Base-by-base conservation (phyloP, 2,797 vertebrate species). In the Sebastes melanostomus region DNA sequence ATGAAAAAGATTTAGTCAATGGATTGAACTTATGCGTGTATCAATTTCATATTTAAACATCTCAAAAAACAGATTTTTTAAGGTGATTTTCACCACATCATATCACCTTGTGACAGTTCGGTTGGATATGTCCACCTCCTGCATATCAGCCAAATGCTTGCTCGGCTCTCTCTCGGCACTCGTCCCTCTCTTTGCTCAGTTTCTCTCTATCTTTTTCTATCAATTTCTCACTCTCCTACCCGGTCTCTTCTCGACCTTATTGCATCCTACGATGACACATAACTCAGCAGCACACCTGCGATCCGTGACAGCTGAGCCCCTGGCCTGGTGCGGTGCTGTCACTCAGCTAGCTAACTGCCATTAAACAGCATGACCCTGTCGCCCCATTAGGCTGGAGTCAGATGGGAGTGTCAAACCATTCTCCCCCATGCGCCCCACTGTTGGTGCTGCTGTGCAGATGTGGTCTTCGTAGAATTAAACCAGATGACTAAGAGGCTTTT, bases 341-440 rank as follows among this genome's bases (percentile, higher is more conserved):
- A 96, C 94, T 95, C 92, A 93, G 92, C 95, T 93, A 94, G 92
- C 95, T 94, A 93, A 92, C 88, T 89, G 90, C 92, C 89, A 96
- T 97, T 96, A 96, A 97, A 96, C 95, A 96, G 94, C 92, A 88
- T 90, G 95, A 94, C 91, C 95, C 96, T 77, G 94, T 90, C 92
- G 97, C 94, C 96, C 96, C 96, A 97, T 98, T 97, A 98, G 94
- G 95, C 95, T 93, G 89, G 93, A 96, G 94, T 96, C 94, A 97
- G 96, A 97, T 96, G 90, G 91, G 87, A 88, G 88, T 89, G 90
- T 92, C 91, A 92, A 85, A 80, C 72, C 34, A 58, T 88, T 18
- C 80, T 70, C 75, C 83, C 86, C 78, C 74, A 50, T 83, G 75
- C 67, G 55, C 77, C 71, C 86, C 61, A 2, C 75, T 82, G 84